Base-by-base conservation (phyloP, 2,888 invertebrate species). In the Seira ritae region DNA sequence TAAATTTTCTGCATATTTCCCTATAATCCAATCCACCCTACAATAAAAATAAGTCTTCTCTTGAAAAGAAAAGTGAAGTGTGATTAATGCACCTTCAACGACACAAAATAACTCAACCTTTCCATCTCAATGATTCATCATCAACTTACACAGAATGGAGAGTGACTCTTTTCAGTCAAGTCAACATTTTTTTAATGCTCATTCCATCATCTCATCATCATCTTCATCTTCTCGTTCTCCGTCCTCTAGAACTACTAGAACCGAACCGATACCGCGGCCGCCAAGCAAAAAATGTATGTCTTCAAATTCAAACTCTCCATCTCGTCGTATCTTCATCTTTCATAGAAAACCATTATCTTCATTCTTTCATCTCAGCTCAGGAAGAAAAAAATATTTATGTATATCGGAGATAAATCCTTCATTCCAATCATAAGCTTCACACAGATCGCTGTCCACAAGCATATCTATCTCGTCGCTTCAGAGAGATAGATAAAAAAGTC, bases 11-110 rank as follows among this genome's bases (percentile, higher is more conserved):
- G n/a, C n/a, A n/a, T n/a, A n/a, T n/a, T n/a, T n/a, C n/a, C n/a
- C n/a, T n/a, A n/a, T n/a, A n/a, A n/a, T n/a, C n/a, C n/a, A n/a
- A n/a, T n/a, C n/a, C n/a, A n/a, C n/a, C n/a, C n/a, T 46, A 19
- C 6, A 17, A 37, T 19, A 20, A 70, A 71, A 67, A 50, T 19
- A n/a, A 8, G 67, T 67, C 66, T 6, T 42, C 20, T 62, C 80
- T 60, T 22, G 67, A 60, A 80, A 80, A 80, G 79, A 73, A 73
- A 80, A 80, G 80, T 80, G 80, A n/a, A 80, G 80, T 80, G 80
- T 80, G 80, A 80, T 80, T 80, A 80, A 80, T 80, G 80, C 80
- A 80, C 80, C 80, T 80, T 80, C 80, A 80, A 68, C 80, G 80
- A 80, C 80, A 80, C 46, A 42, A 73, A 68, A 80, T 80, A 80